Conservation (phyloP, 1,140 invertebrate genomes). For the Drosophila ohnishii region DNA sequence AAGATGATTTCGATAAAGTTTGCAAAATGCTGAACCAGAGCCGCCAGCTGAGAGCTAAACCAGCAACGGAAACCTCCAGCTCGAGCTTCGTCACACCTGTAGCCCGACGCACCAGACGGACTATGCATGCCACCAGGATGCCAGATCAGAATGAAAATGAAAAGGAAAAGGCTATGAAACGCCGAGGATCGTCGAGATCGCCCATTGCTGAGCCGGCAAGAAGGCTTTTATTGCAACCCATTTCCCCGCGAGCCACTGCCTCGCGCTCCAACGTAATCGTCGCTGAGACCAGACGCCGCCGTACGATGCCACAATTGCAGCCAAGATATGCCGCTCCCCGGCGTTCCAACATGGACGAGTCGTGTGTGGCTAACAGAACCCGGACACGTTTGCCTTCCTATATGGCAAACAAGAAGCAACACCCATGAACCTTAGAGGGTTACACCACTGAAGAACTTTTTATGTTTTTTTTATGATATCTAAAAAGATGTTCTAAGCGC, state of each 20-base stretch:
- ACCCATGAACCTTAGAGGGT: not conserved
- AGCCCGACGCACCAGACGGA: not conserved
- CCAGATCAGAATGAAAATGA: not conserved
- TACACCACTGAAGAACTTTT: not conserved
- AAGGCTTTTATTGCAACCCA: not conserved
- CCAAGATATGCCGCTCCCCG: too few relatives aligned
- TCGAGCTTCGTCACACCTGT: not conserved
- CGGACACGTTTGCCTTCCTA: constrained; percentile 3
- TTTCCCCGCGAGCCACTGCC: not conserved
- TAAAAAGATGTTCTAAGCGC: not conserved
- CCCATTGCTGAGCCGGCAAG: not conserved
- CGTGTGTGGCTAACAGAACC: constrained; percentile 24
- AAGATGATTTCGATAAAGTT: not conserved
- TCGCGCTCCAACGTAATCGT: not conserved
- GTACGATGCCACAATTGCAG: not conserved
- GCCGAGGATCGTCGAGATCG: not conserved
- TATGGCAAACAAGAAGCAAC: not conserved
- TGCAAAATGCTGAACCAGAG: not conserved
- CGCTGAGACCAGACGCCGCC: not conserved
- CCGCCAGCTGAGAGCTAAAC: not conserved
- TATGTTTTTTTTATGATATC: not conserved
- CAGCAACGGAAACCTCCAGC: too few relatives aligned
- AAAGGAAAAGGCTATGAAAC: not conserved
- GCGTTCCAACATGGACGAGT: constrained; percentile 2
- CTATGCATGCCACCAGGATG: not conserved